A percentile compares a stretch with the other conserved stretches of the same genome.
These are phyloP conservation scores for Xiphorhynchus elegans DNA, from an alignment of 2,113 vertebrate species.

Conservation along the genomic window DNA sequence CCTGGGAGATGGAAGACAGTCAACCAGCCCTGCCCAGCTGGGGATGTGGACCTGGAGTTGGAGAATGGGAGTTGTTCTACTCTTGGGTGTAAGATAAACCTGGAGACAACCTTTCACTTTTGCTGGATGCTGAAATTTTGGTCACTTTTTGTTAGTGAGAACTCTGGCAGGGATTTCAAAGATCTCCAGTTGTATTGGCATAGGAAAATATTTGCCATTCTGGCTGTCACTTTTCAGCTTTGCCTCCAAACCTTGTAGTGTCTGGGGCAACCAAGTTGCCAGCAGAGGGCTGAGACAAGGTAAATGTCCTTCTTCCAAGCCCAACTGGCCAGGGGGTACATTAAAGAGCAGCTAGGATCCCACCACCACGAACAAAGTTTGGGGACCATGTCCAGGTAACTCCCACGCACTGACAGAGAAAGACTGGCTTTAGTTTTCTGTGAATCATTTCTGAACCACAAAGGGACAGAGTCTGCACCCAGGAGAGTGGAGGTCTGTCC, in stretches of 20 bases:
- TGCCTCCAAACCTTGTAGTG: not conserved
- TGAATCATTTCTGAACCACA: not conserved
- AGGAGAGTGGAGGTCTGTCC: not conserved
- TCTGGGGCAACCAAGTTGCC: not conserved
- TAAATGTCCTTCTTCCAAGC: not conserved
- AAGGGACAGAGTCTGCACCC: not conserved
- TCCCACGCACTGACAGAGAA: fast-evolving
- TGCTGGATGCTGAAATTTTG: not conserved
- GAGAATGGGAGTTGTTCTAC: not conserved
- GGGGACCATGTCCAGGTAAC: not conserved
- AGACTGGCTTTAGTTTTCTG: fast-evolving
- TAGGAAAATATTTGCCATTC: not conserved
- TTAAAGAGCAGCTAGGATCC: not conserved
- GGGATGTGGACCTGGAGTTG: not conserved
- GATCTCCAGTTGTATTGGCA: not conserved
- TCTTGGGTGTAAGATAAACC: not conserved
- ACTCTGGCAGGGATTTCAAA: not conserved
- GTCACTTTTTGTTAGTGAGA: not conserved
- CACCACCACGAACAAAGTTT: not conserved
- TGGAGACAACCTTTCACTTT: not conserved
- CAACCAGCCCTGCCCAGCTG: not conserved
- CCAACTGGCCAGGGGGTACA: not conserved
- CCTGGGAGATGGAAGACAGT: not conserved
- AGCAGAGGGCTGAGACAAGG: not conserved
- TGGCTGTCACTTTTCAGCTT: not conserved